Evolutionary conservation across 2,113 vertebrate genomes (phyloP).

Genomic region (Phalacrocorax aristotelis): DNA sequence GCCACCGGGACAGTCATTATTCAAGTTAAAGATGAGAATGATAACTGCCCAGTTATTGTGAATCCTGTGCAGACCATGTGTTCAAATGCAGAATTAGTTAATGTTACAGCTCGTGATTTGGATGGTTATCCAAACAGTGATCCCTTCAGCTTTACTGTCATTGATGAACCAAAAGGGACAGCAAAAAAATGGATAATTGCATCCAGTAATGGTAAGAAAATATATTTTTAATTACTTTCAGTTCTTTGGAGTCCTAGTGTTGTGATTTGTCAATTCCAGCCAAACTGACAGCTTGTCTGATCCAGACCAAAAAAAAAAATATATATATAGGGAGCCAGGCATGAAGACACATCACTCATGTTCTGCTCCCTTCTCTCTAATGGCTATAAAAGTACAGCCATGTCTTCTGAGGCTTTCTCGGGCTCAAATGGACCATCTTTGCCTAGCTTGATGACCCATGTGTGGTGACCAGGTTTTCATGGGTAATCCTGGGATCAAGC

Average conservation of each 20-base stretch:
- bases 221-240: not conserved
- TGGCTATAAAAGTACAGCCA: not conserved
- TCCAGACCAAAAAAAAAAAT: not conserved
- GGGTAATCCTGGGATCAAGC: not conserved
- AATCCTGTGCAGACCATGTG: slow-evolving; percentile 75
- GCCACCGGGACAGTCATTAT: slow-evolving; percentile 87
- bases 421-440: not conserved
- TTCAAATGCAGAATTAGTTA: slow-evolving; percentile 61
- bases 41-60: slow-evolving; percentile 86
- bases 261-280: not conserved
- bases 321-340: not conserved
- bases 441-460: not conserved
- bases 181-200: slow-evolving; percentile 80
- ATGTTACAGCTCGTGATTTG: slow-evolving; percentile 80
- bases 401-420: not conserved
- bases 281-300: not conserved
- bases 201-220: slow-evolving; percentile 78
- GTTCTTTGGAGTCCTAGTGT: not conserved
- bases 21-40: slow-evolving; percentile 85
- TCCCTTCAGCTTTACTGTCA: slow-evolving; percentile 83
- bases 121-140: slow-evolving; percentile 80
- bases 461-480: not conserved
- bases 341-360: rapidly evolving
- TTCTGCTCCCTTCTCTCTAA: not conserved
- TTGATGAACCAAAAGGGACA: slow-evolving; percentile 64